Percentiles rank a stretch among this genome's conserved stretches.
Conservation (phyloP, 2,113 vertebrate species). For the Malurus alboscapulatus region DNA sequence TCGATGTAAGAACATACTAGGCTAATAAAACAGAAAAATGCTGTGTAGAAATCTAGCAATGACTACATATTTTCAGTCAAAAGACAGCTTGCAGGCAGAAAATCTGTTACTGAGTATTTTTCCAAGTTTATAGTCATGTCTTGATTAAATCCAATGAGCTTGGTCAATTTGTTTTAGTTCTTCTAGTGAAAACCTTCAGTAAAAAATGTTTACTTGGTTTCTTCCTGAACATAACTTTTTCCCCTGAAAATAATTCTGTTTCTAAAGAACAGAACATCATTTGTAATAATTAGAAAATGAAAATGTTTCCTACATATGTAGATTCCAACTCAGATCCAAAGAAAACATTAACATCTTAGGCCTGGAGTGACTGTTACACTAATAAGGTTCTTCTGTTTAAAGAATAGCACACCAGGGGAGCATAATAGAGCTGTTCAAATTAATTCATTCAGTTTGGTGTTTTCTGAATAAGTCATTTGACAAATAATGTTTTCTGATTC, state of each 20-base stretch:
- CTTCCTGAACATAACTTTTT: neutral
- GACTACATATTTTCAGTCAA: neutral
- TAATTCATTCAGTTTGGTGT: conserved; percentile 20
- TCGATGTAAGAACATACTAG: neutral
- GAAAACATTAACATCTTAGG: conserved; percentile 37
- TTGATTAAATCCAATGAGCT: neutral
- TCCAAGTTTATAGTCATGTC: neutral
- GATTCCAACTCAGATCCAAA: conserved; percentile 29
- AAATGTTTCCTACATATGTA: conserved; percentile 48
- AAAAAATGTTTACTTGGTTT: conserved; percentile 27
- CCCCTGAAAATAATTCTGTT: neutral
- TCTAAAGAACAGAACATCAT: conserved; percentile 30
- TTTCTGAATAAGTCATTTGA: conserved; percentile 30
- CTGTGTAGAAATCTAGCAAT: neutral
- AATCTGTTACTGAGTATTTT: neutral
- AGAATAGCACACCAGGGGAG: conserved; percentile 44
- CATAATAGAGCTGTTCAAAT: conserved; percentile 17
- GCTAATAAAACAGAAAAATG: neutral
- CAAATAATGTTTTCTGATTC: neutral
- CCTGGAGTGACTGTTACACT: conserved; percentile 10
- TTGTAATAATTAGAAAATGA: conserved; percentile 51
- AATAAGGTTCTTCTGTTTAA: conserved; percentile 47
- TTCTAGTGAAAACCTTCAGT: neutral
- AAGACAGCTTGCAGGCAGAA: neutral
- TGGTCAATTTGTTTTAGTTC: neutral